phyloP scores from a whole-genome alignment of 2,888 invertebrate genomes.

The Patella depressa region DNA sequence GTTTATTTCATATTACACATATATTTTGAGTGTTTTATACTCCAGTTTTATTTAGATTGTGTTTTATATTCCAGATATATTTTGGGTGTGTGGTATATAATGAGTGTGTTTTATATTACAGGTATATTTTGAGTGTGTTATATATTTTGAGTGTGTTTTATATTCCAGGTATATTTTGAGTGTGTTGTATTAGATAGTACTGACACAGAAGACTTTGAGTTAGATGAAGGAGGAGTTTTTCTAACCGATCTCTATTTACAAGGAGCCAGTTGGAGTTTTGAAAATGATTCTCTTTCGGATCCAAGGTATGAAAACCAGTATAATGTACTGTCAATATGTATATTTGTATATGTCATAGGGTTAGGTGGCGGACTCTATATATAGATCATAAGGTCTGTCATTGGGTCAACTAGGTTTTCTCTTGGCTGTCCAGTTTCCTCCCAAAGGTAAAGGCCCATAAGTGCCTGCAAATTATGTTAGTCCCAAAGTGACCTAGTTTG shows the following conservation, averaged over 20 bases:
- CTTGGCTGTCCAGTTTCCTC: too few relatives aligned
- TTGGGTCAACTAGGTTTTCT: too few relatives aligned
- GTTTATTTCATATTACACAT: not conserved
- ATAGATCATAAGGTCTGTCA: too few relatives aligned
- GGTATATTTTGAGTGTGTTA: not conserved
- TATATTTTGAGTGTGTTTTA: not conserved
- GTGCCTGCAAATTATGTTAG: too few relatives aligned
- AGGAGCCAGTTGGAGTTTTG: conserved; percentile 63
- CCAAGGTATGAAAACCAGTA: conserved; percentile 40
- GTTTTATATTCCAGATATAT: conserved; percentile 46
- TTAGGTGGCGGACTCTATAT: too few relatives aligned
- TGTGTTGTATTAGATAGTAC: conserved; percentile 54
- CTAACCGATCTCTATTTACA: conserved; percentile 58
- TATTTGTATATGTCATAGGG: too few relatives aligned
- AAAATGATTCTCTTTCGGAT: conserved; percentile 52
- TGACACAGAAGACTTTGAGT: conserved; percentile 51
- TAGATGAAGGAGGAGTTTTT: conserved; percentile 63
- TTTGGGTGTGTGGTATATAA: conserved; percentile 21
- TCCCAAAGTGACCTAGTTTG: too few relatives aligned
- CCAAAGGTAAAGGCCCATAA: too few relatives aligned
- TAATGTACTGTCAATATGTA: too few relatives aligned
- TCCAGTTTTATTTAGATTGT: conserved; percentile 56
- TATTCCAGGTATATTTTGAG: conserved; percentile 53
- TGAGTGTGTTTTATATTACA: not conserved
- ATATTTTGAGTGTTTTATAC: conserved; percentile 15